phyloP scores from a whole-genome alignment of 2,113 vertebrate genomes.

The Ictidomys tridecemlineatus region DNA sequence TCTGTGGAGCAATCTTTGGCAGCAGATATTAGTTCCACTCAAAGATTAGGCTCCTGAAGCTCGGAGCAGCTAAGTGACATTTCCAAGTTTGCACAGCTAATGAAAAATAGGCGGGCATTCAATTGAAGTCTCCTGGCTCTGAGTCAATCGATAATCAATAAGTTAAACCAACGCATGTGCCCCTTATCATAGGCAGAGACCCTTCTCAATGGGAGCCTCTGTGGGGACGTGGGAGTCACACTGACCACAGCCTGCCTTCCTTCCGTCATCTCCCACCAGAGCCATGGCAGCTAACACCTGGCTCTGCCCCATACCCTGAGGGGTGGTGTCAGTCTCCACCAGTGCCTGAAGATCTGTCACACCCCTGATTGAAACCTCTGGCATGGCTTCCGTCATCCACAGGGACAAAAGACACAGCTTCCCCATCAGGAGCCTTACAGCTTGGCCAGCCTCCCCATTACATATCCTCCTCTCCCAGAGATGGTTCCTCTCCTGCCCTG shows the following conservation, averaged over 20 bases:
- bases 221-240: background rate
- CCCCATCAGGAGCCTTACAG: background rate
- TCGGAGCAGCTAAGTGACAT: conserved; percentile 17
- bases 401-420: background rate
- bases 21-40: background rate
- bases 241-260: background rate
- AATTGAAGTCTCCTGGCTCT: background rate
- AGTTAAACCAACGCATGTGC: background rate
- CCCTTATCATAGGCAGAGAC: background rate
- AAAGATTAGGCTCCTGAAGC: background rate
- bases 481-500: background rate
- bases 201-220: background rate
- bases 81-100: conserved; percentile 32
- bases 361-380: background rate
- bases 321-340: background rate
- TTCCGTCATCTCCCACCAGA: background rate
- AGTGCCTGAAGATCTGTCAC: background rate
- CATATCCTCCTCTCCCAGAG: background rate
- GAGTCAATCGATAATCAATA: background rate
- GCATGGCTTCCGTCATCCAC: background rate
- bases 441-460: background rate
- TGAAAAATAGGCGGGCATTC: background rate
- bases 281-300: background rate
- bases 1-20: conserved; percentile 60
- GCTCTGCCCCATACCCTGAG: background rate